These are phyloP conservation scores for Teleogryllus occipitalis DNA, from an alignment of 1,140 invertebrate genomes.

Conservation along the genomic window DNA sequence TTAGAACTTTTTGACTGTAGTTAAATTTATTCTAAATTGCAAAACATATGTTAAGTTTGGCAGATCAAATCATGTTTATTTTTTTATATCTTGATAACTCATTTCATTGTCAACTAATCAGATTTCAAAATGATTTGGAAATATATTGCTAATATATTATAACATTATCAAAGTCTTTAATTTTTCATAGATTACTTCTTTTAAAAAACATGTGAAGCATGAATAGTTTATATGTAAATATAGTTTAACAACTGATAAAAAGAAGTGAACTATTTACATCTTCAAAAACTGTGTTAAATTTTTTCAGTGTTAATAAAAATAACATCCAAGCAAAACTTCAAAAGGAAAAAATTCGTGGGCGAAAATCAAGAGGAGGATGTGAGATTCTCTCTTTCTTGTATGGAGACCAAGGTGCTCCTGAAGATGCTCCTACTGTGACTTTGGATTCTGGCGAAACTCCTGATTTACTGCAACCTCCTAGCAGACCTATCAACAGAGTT, in stretches of 20 bases:
- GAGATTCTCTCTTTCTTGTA: neutral
- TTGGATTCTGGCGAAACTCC: neutral
- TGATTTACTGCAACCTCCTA: constrained; percentile 29
- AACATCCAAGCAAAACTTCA: neutral
- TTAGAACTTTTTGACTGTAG: too few relatives aligned
- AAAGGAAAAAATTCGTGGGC: neutral
- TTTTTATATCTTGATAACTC: too few relatives aligned
- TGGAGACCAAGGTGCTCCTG: neutral
- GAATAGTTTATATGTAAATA: neutral
- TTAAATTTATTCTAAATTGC: too few relatives aligned
- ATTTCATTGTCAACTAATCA: too few relatives aligned
- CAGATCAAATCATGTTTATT: too few relatives aligned
- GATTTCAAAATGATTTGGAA: too few relatives aligned
- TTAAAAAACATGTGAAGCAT: neutral
- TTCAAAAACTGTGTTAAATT: neutral
- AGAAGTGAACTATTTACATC: constrained; percentile 23
- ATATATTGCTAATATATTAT: too few relatives aligned
- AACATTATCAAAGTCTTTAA: too few relatives aligned
- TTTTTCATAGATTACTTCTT: neutral
- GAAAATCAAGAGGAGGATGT: neutral
- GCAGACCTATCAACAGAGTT: constrained; percentile 44
- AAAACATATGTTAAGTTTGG: too few relatives aligned
- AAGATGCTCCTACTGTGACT: neutral
- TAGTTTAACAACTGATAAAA: too few relatives aligned
- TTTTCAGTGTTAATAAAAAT: neutral